Conservation (phyloP, 2,113 vertebrate species). For the Pelusios castaneus region DNA sequence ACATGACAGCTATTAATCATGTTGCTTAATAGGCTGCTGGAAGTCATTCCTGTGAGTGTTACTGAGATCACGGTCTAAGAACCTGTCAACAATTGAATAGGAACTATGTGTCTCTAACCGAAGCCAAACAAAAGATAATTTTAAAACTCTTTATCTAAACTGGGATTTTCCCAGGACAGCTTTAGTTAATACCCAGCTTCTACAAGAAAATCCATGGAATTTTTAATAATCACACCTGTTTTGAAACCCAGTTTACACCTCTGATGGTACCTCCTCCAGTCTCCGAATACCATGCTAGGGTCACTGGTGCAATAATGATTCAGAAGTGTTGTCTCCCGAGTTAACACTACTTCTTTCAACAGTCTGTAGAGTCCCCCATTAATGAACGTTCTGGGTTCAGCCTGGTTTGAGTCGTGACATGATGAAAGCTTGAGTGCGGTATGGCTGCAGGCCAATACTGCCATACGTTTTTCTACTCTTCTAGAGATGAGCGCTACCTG, state of each 20-base stretch:
- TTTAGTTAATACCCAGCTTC: neutral
- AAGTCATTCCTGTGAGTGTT: neutral
- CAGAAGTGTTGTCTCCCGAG: neutral
- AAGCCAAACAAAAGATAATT: neutral
- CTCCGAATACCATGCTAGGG: rapidly evolving
- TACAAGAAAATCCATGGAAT: rapidly evolving
- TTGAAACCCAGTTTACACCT: neutral
- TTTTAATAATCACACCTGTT: neutral
- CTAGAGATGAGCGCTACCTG: neutral
- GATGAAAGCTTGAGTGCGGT: neutral
- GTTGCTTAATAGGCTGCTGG: neutral
- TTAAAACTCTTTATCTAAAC: neutral
- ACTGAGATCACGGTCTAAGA: too few species aligned
- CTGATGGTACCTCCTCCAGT: neutral
- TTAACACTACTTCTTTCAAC: neutral
- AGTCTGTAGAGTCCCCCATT: neutral
- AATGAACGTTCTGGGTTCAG: neutral
- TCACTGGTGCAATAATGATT: neutral
- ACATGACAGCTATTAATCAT: neutral
- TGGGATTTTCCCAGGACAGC: neutral
- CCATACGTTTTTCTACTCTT: neutral
- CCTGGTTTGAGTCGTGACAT: neutral
- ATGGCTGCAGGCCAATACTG: neutral
- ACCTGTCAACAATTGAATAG: too few species aligned
- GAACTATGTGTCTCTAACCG: too few species aligned